Evolutionary conservation across 1,140 invertebrate genomes (phyloP).

Genomic region (Fopius arisanus): DNA sequence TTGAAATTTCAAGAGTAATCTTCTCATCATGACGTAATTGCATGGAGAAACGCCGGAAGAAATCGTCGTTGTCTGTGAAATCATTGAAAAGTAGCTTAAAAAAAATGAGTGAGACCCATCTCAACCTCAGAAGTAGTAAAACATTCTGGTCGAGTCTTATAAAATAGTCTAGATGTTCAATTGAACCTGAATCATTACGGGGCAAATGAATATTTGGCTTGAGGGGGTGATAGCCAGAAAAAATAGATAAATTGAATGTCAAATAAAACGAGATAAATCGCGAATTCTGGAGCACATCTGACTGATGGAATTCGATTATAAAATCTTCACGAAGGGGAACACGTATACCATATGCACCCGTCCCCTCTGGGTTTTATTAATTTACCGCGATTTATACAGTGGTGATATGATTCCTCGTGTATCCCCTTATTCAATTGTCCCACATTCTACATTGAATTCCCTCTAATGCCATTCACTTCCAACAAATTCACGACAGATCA

Average conservation of each 20-base stretch:
- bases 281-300: constrained; percentile 1
- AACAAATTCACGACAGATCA: too few relatives aligned
- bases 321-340: background rate
- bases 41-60: too few relatives aligned
- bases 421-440: constrained; percentile 3
- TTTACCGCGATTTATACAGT: background rate
- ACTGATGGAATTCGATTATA: constrained; percentile 22
- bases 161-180: too few relatives aligned
- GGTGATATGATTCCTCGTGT: background rate
- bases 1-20: too few relatives aligned
- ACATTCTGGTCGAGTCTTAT: too few relatives aligned
- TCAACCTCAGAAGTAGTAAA: too few relatives aligned
- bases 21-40: too few relatives aligned
- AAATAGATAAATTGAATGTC: background rate
- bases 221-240: background rate
- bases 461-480: background rate
- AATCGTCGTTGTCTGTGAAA: too few relatives aligned
- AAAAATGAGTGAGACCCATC: too few relatives aligned
- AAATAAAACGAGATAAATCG: background rate
- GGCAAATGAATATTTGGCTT: background rate
- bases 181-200: too few relatives aligned
- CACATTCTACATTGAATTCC: background rate
- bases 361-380: background rate
- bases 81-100: too few relatives aligned
- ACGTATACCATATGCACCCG: background rate